A percentile compares a stretch with the other conserved stretches of the same genome.
phyloP scores from a whole-genome alignment of 2,113 vertebrate species.

The Cinclus cinclus region DNA sequence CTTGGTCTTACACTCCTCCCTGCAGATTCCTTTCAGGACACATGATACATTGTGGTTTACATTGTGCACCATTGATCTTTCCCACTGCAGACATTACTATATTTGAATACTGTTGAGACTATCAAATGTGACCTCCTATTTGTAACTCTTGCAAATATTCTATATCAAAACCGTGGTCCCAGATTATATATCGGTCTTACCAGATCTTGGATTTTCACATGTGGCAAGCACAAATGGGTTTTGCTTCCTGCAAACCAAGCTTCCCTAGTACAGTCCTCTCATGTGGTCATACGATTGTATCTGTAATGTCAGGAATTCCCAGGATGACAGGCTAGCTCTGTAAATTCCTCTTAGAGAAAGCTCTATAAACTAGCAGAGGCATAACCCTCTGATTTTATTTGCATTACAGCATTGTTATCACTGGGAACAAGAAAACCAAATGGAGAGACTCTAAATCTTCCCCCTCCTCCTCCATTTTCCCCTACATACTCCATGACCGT shows the following conservation, averaged over 20 bases:
- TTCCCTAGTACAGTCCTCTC: background rate
- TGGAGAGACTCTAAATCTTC: slow-evolving; percentile 62
- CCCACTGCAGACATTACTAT: background rate
- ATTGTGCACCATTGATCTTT: background rate
- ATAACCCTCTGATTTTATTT: slow-evolving; percentile 29
- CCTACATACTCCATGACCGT: slow-evolving; percentile 91
- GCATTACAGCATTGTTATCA: slow-evolving; percentile 61
- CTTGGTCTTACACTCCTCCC: background rate
- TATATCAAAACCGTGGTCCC: background rate
- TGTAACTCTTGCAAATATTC: background rate
- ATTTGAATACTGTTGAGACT: background rate
- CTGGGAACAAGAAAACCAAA: slow-evolving; percentile 72
- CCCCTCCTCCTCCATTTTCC: slow-evolving; percentile 66
- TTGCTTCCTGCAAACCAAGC: background rate
- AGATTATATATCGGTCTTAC: background rate
- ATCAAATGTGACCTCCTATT: background rate
- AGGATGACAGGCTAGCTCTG: background rate
- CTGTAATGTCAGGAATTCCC: background rate
- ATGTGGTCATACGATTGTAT: background rate
- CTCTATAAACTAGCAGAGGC: background rate
- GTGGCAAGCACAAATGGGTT: background rate
- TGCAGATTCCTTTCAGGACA: background rate
- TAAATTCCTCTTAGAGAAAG: background rate
- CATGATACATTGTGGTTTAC: background rate
- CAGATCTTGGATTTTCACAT: background rate